Percentiles rank a stretch among this genome's conserved stretches.
Conservation (phyloP, 37 sponge, comb jelly and placozoan species). For the Haliclona indistincta region DNA sequence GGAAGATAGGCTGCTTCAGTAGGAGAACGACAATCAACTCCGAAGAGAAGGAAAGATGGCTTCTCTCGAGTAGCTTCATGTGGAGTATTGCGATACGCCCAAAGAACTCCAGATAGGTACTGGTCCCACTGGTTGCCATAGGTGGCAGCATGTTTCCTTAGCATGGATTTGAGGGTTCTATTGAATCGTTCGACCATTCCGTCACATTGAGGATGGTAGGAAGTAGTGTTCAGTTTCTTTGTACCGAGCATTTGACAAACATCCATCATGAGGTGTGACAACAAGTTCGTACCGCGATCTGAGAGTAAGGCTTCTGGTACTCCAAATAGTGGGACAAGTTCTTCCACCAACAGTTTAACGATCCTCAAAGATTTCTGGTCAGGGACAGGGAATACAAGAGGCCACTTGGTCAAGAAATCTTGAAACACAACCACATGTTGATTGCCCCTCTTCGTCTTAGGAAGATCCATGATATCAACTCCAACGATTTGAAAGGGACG, state of each 20-base stretch:
- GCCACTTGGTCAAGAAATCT: conserved; percentile 46
- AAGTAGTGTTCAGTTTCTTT: background rate
- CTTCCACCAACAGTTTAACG: background rate
- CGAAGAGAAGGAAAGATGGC: too few relatives aligned
- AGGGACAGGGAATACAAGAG: conserved; percentile 24
- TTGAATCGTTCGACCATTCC: conserved; percentile 22
- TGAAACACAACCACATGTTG: conserved; percentile 8
- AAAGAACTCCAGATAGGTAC: too few relatives aligned
- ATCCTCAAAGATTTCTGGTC: conserved; percentile 23
- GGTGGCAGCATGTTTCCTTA: background rate
- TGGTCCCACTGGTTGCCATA: too few relatives aligned
- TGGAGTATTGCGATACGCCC: too few relatives aligned
- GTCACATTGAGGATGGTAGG: conserved; percentile 29
- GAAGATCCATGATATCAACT: conserved; percentile 10
- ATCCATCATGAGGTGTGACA: conserved; percentile 4
- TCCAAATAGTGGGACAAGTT: background rate
- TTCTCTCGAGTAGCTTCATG: too few relatives aligned
- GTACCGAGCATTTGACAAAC: conserved; percentile 20
- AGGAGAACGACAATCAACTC: too few relatives aligned
- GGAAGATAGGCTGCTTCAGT: too few relatives aligned
- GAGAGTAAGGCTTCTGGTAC: conserved; percentile 24
- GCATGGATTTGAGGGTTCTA: background rate
- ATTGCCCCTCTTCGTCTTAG: background rate
- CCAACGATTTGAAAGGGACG: conserved; percentile 20
- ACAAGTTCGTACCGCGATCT: conserved; percentile 40